Base-by-base conservation (phyloP, 2,113 vertebrate genomes). In the Coptodon bakossiorum region DNA sequence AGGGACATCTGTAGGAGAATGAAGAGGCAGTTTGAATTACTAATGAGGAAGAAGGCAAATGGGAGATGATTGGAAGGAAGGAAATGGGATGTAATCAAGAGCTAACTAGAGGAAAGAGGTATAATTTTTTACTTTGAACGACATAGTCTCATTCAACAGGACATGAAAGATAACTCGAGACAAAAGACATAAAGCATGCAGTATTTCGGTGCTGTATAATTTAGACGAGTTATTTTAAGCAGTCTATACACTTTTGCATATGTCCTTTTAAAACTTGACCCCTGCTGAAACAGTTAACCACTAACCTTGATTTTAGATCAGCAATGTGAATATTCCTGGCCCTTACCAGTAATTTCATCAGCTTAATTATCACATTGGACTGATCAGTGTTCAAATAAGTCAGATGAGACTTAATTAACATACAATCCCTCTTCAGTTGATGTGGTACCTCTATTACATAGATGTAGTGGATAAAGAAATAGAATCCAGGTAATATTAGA, bases 401-500 rank as follows among this genome's bases (percentile, higher is more conserved):
- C 78, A 87, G 48, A 90, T 27, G 57, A 63, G 63, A 89, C 29
- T 22, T 91, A 80, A 91, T 91, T 86, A 81, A 48, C 66, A 90
- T 63, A 59, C 19, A 86, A 83, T 73, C 12, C 14, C 29, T 79
- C 52, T 79, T 22, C 6, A 3, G 9, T 82, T 36, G 81, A 78
- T 84, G 53, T 73, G 73, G 56, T 9, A 7, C 17, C 53, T 87
- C 83, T 86, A 80, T 68, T 22, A 57, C 27, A 52, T 34, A 82
- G 34, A 89, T 71, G 81, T 43, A 14, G 86, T n/a, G 36, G 71
- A 50, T 80, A 57, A 86, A 40, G 43, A 84, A 80, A 90, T 50
- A 91, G 56, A 85, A 86, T 85, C 81, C 34, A 84, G 81, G 87
- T 90, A 93, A 87, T 84, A 94, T 93, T 93, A 93, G 90, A 94